Evolutionary conservation across 2,113 vertebrate species (phyloP).

Genomic region (Centrocercus urophasianus): DNA sequence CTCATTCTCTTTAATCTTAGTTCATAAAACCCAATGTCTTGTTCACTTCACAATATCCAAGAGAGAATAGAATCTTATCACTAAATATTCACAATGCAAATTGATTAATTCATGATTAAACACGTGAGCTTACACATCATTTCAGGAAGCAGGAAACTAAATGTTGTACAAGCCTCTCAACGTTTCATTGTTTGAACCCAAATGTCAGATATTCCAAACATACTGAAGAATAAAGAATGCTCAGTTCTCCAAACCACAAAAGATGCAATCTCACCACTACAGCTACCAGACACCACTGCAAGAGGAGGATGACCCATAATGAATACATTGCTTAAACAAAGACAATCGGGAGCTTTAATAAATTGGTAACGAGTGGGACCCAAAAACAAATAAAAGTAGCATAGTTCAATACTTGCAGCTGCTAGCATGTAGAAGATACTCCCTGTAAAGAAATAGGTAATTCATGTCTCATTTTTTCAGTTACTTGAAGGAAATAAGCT

Average conservation of each 20-base stretch:
- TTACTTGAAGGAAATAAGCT: background rate
- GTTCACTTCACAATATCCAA: slow-evolving; percentile 1
- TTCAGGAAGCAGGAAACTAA: background rate
- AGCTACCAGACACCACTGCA: background rate
- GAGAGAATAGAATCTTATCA: background rate
- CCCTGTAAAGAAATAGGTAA: background rate
- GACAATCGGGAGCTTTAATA: background rate
- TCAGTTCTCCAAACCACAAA: background rate
- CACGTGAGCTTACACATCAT: background rate
- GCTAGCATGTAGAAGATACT: background rate
- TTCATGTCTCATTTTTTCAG: slow-evolving; percentile 1
- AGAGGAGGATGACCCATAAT: background rate
- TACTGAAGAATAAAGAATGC: background rate
- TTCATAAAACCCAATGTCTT: background rate
- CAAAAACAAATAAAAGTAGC: background rate
- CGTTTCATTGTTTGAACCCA: background rate
- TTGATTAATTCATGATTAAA: background rate
- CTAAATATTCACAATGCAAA: background rate
- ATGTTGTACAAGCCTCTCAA: background rate
- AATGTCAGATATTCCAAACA: background rate
- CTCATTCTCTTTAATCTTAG: background rate
- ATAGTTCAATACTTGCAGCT: accelerated
- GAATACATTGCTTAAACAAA: background rate
- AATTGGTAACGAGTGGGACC: background rate
- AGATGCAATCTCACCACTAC: background rate